Percentiles rank a stretch among this genome's conserved stretches.
phyloP scores from a whole-genome alignment of 2,113 vertebrate genomes.

The Ailurus styani region DNA sequence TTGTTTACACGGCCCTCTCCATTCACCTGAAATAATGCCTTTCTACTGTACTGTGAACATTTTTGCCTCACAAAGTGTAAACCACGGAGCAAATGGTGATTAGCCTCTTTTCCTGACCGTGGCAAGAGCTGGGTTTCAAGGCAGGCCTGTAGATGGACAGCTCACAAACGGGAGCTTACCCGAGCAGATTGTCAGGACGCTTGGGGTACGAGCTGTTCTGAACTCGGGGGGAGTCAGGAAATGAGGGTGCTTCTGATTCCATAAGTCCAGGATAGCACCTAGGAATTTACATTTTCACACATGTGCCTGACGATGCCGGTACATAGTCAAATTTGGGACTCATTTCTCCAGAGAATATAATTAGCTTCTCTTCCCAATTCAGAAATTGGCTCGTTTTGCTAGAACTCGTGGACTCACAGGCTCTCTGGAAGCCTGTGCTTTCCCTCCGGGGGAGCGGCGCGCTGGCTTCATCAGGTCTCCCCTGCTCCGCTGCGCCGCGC shows the following conservation, averaged over 20 bases:
- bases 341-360: neutral
- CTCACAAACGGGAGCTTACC: neutral
- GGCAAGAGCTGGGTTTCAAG: neutral
- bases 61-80: neutral
- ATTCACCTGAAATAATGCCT: neutral
- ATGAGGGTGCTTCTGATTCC: neutral
- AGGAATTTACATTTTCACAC: neutral
- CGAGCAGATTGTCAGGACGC: neutral
- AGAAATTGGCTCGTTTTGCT: neutral
- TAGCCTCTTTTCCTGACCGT: neutral
- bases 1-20: neutral
- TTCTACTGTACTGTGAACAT: neutral
- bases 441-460: neutral
- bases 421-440: neutral
- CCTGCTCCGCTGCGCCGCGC: too few species aligned
- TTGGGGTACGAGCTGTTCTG: neutral
- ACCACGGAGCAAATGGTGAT: neutral
- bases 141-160: neutral
- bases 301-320: neutral
- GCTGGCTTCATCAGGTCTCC: neutral
- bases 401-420: neutral
- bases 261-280: neutral
- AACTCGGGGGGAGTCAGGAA: neutral
- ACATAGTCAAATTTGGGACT: neutral
- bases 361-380: neutral